Base-by-base conservation (phyloP, 2,888 invertebrate species). In the Punctoribates punctum region DNA sequence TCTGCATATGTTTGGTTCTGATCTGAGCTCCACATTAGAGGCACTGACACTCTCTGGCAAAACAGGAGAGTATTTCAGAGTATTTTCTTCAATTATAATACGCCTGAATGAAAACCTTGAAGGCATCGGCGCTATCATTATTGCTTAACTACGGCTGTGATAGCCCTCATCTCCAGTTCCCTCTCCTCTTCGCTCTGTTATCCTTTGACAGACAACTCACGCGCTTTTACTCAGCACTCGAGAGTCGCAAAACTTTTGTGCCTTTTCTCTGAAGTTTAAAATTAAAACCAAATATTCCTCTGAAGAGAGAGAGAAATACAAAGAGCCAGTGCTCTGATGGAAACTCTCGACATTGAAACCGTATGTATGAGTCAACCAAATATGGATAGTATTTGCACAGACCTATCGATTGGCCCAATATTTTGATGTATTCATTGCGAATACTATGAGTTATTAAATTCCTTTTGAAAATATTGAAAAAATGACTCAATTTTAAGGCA, bases 121-220 rank as follows among this genome's bases (percentile, higher is more conserved):
- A 70, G 65, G 38, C 46, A 70, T 70, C 20, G 23, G 46, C 20
- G 46, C 70, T 70, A 42, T 23, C 46, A 70, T 42, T 46, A 70
- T 46, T 67, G 29, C 34, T 27, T 62, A 29, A 29, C 62, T 25
- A 23, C 8, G 8, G 25, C 57, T 25, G 25, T 57, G 25, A 25
- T 57, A 23, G 25, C 57, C 23, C 57, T 57, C 25, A 54, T 54
- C 25, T 57, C 25, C 9, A 23, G 23, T 9, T 57, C 57, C 20
- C 20, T 54, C 20, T 54, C 54, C 54, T 54, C 54, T 54, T 20
- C 17, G 54, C 20, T 54, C 54, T 54, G 54, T 17, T 54, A 57
- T 57, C 46, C 70, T 70, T 70, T 70, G 70, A 70, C 46, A 46
- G 70, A 42, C 70, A 70, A 65, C 70, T 70, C 70, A 70, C 70